A percentile compares a stretch with the other conserved stretches of the same genome.
phyloP scores from a whole-genome alignment of 30 jellyfish, hydroid and myxozoan genomes.

The Turritopsis rubra region DNA sequence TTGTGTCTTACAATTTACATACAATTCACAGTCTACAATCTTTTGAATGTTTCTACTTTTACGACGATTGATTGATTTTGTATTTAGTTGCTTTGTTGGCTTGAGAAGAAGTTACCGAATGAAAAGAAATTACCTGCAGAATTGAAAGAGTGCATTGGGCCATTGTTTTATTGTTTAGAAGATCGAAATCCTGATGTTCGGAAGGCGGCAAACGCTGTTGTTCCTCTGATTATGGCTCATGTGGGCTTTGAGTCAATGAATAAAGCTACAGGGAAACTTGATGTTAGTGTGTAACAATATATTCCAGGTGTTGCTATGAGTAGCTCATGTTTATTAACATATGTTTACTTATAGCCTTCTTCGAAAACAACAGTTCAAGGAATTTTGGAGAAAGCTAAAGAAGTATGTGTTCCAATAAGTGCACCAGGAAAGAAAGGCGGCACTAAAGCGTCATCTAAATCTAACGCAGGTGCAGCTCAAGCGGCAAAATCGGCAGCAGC shows the following conservation, averaged over 20 bases:
- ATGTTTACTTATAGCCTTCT: constrained; percentile 41
- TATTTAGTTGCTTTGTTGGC: constrained; percentile 25
- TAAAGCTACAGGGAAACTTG: constrained; percentile 61
- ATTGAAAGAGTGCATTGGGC: constrained; percentile 54
- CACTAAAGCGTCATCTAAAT: constrained; percentile 5
- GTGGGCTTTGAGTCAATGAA: constrained; percentile 77
- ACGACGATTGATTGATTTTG: not conserved
- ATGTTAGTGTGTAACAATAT: constrained; percentile 28
- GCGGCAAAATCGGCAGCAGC: constrained; percentile 34
- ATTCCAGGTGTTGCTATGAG: not conserved
- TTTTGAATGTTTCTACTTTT: not conserved
- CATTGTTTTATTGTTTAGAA: constrained; percentile 60
- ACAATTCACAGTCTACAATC: not conserved
- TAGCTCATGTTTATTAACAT: not conserved
- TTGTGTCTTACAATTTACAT: too few species aligned
- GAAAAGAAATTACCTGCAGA: constrained; percentile 63
- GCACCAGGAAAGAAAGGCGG: constrained; percentile 59
- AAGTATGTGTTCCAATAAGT: constrained; percentile 64
- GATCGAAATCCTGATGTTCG: constrained; percentile 86
- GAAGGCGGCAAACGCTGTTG: constrained; percentile 44
- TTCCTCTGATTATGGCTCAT: constrained; percentile 86
- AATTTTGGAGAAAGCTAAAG: constrained; percentile 74
- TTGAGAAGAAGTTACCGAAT: constrained; percentile 21
- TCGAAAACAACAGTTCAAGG: constrained; percentile 58
- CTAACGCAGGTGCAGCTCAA: constrained; percentile 27